Evolutionary conservation across 2,888 invertebrate species (phyloP).

Genomic region (Tinea trinotella): DNA sequence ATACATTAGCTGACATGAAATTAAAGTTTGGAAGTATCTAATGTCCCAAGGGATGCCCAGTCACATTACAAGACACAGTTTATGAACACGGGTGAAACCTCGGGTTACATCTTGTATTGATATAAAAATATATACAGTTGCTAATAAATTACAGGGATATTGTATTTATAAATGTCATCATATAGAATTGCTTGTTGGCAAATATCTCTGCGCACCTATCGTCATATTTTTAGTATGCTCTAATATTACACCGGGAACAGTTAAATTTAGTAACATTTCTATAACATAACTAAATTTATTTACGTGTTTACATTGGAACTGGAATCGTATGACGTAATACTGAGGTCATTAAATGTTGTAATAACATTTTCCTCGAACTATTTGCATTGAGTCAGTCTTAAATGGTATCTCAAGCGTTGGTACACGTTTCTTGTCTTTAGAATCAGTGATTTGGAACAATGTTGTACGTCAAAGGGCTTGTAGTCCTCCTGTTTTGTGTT

Average conservation of each 20-base stretch:
- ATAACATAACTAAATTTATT: constrained; percentile 7
- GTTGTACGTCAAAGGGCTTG: constrained; percentile 21
- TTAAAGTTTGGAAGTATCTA: too few species aligned
- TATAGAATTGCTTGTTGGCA: constrained; percentile 7
- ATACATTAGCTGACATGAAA: too few species aligned
- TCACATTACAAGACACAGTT: too few species aligned
- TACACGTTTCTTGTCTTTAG: not conserved
- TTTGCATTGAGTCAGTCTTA: constrained; percentile 9
- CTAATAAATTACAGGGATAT: not conserved
- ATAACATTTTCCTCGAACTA: constrained; percentile 3
- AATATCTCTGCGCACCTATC: constrained; percentile 3
- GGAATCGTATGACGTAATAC: constrained; percentile 6
- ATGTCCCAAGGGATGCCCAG: too few species aligned
- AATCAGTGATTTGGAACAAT: not conserved
- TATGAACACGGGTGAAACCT: too few species aligned
- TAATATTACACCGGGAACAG: not conserved
- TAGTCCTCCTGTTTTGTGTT: constrained; percentile 36
- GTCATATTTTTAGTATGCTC: constrained; percentile 10
- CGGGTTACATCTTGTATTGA: too few species aligned
- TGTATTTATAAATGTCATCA: not conserved
- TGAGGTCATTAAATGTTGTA: constrained; percentile 3
- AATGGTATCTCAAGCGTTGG: not conserved
- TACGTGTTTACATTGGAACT: constrained; percentile 13
- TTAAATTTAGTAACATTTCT: constrained; percentile 1
- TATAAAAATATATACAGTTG: too few species aligned